These are phyloP conservation scores for Ichneumoninae sp. DNA, from an alignment of 2,888 invertebrate species.

Conservation along the genomic window DNA sequence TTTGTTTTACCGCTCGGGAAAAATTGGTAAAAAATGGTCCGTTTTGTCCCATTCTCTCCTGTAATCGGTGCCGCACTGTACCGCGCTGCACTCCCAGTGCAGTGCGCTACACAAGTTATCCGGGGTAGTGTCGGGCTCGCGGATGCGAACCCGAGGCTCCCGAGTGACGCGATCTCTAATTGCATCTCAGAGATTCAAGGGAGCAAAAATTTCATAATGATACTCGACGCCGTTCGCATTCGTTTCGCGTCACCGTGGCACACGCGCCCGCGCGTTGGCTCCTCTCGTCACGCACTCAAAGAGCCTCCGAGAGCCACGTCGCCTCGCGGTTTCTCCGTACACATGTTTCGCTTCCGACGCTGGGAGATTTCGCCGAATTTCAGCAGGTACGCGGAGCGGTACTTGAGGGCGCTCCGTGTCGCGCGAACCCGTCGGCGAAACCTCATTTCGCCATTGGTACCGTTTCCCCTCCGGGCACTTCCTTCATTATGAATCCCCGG, in stretches of 20 bases:
- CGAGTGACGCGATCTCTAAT: constrained; percentile 66
- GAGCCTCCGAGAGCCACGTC: constrained; percentile 16
- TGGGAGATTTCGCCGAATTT: constrained; percentile 28
- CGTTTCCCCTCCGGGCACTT: background rate
- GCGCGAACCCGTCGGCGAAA: background rate
- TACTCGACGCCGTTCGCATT: constrained; percentile 64
- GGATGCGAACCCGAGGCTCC: constrained; percentile 47
- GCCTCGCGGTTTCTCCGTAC: constrained; percentile 16
- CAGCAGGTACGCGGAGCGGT: background rate
- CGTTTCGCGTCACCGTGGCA: constrained; percentile 47
- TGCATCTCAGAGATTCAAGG: constrained; percentile 70
- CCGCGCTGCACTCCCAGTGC: background rate
- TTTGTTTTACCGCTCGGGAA: no score
- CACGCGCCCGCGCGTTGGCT: constrained; percentile 1
- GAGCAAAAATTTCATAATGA: constrained; percentile 70
- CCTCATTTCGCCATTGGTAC: background rate
- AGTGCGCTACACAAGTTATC: constrained; percentile 2
- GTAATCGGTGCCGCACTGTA: constrained; percentile 13
- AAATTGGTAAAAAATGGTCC: no score
- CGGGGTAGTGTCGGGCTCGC: background rate
- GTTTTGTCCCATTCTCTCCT: background rate
- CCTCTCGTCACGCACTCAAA: constrained; percentile 54
- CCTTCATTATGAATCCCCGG: constrained; percentile 1
- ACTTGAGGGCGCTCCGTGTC: background rate
- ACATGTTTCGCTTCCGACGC: background rate